Conservation (phyloP, 1,140 invertebrate genomes). For the Drosophila suzukii region DNA sequence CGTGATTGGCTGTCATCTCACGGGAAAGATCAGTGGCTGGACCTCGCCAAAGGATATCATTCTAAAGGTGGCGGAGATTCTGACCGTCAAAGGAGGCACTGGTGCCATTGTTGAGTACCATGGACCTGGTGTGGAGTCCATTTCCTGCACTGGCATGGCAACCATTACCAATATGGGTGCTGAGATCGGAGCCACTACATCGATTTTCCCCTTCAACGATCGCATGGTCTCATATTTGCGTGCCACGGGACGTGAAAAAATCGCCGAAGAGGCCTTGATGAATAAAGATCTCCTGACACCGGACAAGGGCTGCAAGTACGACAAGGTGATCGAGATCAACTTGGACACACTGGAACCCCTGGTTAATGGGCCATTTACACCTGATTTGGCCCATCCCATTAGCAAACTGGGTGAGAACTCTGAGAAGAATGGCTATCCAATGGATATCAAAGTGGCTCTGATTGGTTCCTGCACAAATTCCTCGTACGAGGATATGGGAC, state of each 20-base stretch:
- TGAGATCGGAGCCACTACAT: constrained; percentile 99
- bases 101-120: constrained; percentile 99
- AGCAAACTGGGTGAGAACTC: constrained; percentile 94
- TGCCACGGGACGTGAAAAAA: constrained; percentile 91
- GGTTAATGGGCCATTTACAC: constrained; percentile 99
- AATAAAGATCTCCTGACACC: constrained; percentile 91
- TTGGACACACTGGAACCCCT: constrained; percentile 95
- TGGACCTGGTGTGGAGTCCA: constrained; percentile 95
- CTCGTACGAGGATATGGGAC: constrained; percentile 99
- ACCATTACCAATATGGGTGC: constrained; percentile 99
- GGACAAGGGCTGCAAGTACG: constrained; percentile 94
- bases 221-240: constrained; percentile 97
- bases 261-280: constrained; percentile 93
- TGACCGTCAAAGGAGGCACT: constrained; percentile 97
- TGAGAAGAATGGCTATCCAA: constrained; percentile 96
- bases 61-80: constrained; percentile 94
- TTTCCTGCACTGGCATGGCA: constrained; percentile 99
- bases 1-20: constrained; percentile 98
- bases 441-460: constrained; percentile 97
- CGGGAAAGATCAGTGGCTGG: constrained; percentile 97
- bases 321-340: constrained; percentile 91
- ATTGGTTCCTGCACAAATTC: constrained; percentile 99
- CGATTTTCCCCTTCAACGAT: constrained; percentile 97
- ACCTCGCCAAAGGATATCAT: constrained; percentile 99
- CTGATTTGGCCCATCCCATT: constrained; percentile 98